These are phyloP conservation scores for Patiria pectinifera DNA, from an alignment of 53 echinoderm and acorn worm genomes.

Conservation along the genomic window DNA sequence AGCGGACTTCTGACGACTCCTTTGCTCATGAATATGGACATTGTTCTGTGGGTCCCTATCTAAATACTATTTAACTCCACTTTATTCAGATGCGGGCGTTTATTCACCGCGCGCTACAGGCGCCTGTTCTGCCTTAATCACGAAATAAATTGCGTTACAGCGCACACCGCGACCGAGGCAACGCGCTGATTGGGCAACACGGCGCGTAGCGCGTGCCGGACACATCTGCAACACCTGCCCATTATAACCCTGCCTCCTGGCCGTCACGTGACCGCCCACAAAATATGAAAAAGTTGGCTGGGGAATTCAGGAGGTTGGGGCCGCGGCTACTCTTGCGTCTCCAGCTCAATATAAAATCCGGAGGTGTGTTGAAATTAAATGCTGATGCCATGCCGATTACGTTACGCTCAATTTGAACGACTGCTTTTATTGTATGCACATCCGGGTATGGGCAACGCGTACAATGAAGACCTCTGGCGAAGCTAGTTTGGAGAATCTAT, in stretches of 20 bases:
- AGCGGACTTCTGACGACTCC: too few species aligned
- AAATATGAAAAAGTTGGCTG: background rate
- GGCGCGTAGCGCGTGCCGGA: background rate
- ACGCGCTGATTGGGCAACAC: conserved; percentile 11
- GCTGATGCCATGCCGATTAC: background rate
- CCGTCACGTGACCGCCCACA: conserved; percentile 3
- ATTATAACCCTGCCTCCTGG: conserved; percentile 3
- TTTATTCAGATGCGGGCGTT: background rate
- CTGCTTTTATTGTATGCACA: background rate
- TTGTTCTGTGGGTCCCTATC: background rate
- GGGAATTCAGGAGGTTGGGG: background rate
- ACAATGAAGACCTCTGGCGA: too few species aligned
- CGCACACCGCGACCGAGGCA: conserved; percentile 19
- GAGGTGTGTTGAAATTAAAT: background rate
- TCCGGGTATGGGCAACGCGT: background rate
- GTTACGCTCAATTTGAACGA: conserved; percentile 28
- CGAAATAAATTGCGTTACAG: background rate
- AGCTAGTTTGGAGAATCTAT: too few species aligned
- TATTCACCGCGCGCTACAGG: background rate
- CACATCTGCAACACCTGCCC: conserved; percentile 29
- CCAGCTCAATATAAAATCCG: background rate
- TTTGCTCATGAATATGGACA: background rate
- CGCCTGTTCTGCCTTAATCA: background rate
- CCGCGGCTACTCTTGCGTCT: conserved; percentile 4
- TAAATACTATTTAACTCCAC: background rate